Base-by-base conservation (phyloP, 1,140 invertebrate species). In the Drosophila kepulauana region DNA sequence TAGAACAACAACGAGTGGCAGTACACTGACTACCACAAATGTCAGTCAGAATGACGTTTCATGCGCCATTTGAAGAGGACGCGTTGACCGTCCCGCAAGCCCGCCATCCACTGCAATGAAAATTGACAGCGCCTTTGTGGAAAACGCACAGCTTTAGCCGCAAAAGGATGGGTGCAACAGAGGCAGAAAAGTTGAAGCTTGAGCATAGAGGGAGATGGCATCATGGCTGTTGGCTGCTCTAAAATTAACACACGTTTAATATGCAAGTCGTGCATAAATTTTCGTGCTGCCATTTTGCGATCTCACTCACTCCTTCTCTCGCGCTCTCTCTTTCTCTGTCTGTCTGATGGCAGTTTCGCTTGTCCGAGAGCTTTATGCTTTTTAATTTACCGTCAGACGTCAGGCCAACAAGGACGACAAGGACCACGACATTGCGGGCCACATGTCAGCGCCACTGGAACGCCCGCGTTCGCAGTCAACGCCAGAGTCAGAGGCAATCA, bases 171-270 rank as follows among this genome's bases (percentile, higher is more conserved):
- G 2, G 33, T 25, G 33, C 45, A 41, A 7, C 3, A 15, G 45
- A 51, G 33, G 28, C 8, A 20, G 54, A 1, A 16, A n/a, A 64
- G 58, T 30, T n/a, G 13, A 38, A 38, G 54, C 13, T 25, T 20
- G 16, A 62, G 43, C 33, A 28, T 30, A 0, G 28, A 70, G 38
- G 11, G 45, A 59, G 49, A 59, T n/a, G 33, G 46, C 28, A 61
- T 30, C 54, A 66, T 75, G 46, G 63, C 28, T 57, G 57, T 49
- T 61, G 72, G 64, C 81, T 84, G 74, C 81, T 88, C 85, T 89
- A 88, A 88, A 90, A 88, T 88, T 88, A 85, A 88, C 85, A 88
- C 85, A 89, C 85, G 85, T 89, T 88, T 88, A 88, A 89, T 88
- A 88, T 88, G 85, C 85, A 89, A 85, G 86, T 89, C 85, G 85